A percentile compares a stretch with the other conserved stretches of the same genome.
These are phyloP conservation scores for Lepidochrysops patricia DNA, from an alignment of 2,888 invertebrate genomes.

Conservation along the genomic window DNA sequence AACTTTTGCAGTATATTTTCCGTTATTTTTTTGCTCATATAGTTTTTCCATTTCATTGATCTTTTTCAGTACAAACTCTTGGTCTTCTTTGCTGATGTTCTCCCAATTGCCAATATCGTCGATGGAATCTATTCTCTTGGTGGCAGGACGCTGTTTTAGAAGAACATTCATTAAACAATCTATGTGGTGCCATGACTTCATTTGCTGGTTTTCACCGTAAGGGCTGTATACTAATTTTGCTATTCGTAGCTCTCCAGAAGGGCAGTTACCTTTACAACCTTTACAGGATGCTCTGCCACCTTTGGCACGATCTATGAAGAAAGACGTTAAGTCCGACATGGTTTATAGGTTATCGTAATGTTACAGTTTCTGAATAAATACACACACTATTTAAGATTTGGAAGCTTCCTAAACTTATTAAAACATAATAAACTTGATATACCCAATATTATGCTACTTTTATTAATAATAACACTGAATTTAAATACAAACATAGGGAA, in stretches of 20 bases:
- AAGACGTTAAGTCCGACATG: conserved; percentile 57
- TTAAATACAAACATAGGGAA: too few relatives aligned
- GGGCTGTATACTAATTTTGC: conserved; percentile 87
- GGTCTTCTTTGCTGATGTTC: conserved; percentile 78
- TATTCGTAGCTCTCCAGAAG: conserved; percentile 80
- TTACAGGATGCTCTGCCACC: conserved; percentile 88
- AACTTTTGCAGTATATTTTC: conserved; percentile 58
- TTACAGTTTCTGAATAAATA: background rate
- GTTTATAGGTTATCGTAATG: background rate
- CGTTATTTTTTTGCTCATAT: conserved; percentile 66
- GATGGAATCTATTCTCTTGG: conserved; percentile 85
- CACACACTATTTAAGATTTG: background rate
- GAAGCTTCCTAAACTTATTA: background rate
- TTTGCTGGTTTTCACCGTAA: conserved; percentile 80
- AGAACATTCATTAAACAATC: conserved; percentile 87
- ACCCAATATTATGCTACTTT: too few relatives aligned
- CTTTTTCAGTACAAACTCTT: conserved; percentile 76
- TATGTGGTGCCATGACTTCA: conserved; percentile 91
- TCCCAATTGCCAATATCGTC: conserved; percentile 88
- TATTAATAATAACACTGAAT: too few relatives aligned
- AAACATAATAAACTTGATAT: too few relatives aligned
- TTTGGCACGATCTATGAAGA: conserved; percentile 86
- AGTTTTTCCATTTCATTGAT: conserved; percentile 76
- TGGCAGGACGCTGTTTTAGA: conserved; percentile 84
- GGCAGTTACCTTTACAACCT: conserved; percentile 87